Evolutionary conservation across 2,888 invertebrate genomes (phyloP), one percentile per base, ranked within the genome.

Genomic region (Ophion ventricosus): DNA sequence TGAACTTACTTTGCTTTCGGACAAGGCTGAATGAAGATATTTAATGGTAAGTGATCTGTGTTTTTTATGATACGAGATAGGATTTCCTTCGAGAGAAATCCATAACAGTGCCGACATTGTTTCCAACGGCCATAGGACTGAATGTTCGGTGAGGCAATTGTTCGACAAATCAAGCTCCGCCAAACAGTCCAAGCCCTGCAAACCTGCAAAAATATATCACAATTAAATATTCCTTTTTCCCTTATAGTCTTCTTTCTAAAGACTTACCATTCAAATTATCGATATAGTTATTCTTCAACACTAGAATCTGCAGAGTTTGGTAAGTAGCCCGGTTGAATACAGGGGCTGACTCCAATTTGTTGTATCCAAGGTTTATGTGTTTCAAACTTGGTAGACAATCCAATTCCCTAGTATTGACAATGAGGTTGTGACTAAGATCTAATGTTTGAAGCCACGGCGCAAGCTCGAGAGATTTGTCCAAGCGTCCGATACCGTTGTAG

Each of bases 391-490:
- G 94, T 83, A 96, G 92, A 92, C 94, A 95, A 87, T 95, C 94
- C 23, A 96, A 92, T 61, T 95, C 94, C 49, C 94, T 92, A 0
- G 95, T 94, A 84, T 94, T 94, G 23, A 91, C 93, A 77, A 96
- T 93, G 72, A 94, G 93, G 93, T 96, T 96, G 90, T 96, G 95
- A 85, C 96, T 96, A 56, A 96, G 91, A 92, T 96, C 96, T 64
- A 96, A 92, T 40, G 94, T 94, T 88, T 95, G 95, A 49, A 96
- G 90, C 93, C 94, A 95, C 69, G 96, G 95, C 17, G 94, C 94
- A 83, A 94, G 94, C 89, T 95, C 95, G 79, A 96, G 92, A 5
- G 95, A 95, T 54, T 92, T 91, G 89, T 96, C 96, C 1, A 96
- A 92, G 25, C 92, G 89, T 61, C 93, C 91, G 63, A 96, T 91